phyloP scores from a whole-genome alignment of 2,113 vertebrate species.

The Trachemys scripta region DNA sequence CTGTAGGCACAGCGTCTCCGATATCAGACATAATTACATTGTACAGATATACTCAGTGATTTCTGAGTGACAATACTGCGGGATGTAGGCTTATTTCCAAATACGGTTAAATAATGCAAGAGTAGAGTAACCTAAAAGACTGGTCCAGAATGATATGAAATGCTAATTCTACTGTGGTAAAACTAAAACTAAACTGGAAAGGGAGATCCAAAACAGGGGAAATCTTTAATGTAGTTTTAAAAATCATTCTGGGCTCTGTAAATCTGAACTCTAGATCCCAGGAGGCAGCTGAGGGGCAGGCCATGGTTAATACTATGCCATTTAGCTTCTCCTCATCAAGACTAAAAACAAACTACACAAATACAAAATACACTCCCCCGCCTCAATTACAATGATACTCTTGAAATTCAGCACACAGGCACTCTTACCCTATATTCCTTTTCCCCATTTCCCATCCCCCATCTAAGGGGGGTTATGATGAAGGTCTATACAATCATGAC shows the following conservation, averaged over 20 bases:
- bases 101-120: background rate
- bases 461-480: background rate
- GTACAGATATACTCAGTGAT: accelerated
- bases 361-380: background rate
- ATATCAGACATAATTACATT: background rate
- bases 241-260: background rate
- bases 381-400: too few species aligned
- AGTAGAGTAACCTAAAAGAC: background rate
- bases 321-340: background rate
- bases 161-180: too few species aligned
- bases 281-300: too few species aligned
- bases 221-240: background rate
- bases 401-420: background rate
- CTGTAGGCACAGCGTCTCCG: accelerated
- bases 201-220: background rate
- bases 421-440: background rate
- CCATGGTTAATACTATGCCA: background rate
- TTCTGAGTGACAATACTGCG: accelerated
- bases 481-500: background rate
- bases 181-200: background rate
- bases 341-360: background rate
- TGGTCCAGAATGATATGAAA: background rate
- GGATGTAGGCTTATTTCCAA: background rate
- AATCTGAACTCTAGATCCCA: background rate
- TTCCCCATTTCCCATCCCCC: background rate